phyloP scores from a whole-genome alignment of 2,113 vertebrate species.

The Fulica atra region DNA sequence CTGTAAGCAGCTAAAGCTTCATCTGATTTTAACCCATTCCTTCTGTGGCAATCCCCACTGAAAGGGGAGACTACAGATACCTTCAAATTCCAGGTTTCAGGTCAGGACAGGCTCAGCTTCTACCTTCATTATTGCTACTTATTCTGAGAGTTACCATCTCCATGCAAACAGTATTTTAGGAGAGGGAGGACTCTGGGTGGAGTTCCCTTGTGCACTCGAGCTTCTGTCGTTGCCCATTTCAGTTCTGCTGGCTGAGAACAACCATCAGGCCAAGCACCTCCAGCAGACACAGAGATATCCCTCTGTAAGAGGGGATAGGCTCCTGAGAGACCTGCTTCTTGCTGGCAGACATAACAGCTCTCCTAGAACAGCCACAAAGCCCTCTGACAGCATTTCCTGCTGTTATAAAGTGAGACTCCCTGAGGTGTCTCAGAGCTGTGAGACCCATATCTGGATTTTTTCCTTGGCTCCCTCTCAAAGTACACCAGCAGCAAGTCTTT shows the following conservation, averaged over 20 bases:
- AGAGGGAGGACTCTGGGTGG: not conserved
- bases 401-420: not conserved
- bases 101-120: not conserved
- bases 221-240: not conserved
- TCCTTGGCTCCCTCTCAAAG: not conserved
- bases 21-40: not conserved
- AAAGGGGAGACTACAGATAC: not conserved
- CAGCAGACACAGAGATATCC: not conserved
- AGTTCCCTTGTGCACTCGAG: not conserved
- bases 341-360: not conserved
- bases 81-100: not conserved
- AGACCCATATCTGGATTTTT: rapidly evolving
- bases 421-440: not conserved
- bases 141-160: not conserved
- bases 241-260: not conserved
- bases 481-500: not conserved
- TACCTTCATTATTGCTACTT: not conserved
- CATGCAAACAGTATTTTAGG: not conserved
- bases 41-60: not conserved
- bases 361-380: not conserved
- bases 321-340: not conserved
- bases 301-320: not conserved
- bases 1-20: not conserved
- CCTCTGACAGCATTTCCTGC: not conserved
- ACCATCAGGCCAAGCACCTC: not conserved